These are phyloP conservation scores for Conchocele bisecta DNA, from an alignment of 2,888 invertebrate species.

Conservation along the genomic window DNA sequence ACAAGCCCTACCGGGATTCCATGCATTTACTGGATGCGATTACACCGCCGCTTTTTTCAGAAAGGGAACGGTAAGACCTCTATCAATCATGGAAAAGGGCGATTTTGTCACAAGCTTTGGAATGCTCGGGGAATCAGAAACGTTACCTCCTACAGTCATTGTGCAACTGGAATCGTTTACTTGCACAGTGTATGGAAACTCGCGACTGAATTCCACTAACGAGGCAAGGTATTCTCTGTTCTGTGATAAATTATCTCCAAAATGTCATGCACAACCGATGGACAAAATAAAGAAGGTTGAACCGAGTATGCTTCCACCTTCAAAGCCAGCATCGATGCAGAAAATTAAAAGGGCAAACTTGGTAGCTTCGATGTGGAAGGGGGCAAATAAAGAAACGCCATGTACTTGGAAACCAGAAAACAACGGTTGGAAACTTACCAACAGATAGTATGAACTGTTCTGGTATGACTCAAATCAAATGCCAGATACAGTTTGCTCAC, in stretches of 20 bases:
- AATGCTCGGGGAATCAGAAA: not conserved
- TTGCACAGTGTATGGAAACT: conserved; percentile 10
- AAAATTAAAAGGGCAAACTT: not conserved
- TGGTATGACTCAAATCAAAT: conserved; percentile 11
- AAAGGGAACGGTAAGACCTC: conserved; percentile 1
- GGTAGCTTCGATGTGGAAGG: conserved; percentile 7
- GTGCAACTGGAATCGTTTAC: conserved; percentile 2
- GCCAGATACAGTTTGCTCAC: conserved; percentile 5
- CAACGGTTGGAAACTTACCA: conserved; percentile 1
- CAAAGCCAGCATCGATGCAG: not conserved
- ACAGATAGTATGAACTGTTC: not conserved
- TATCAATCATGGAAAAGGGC: not conserved
- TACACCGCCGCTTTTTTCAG: conserved; percentile 10
- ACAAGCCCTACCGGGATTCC: conserved; percentile 4
- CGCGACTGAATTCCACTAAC: not conserved
- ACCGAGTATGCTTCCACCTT: conserved; percentile 11
- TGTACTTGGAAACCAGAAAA: not conserved
- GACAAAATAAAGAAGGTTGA: conserved; percentile 8
- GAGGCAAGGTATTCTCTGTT: conserved; percentile 7
- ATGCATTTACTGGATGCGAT: conserved; percentile 28
- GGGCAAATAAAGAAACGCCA: not conserved
- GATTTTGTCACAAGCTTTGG: not conserved
- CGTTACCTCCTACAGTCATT: not conserved
- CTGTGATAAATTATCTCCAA: conserved; percentile 1
- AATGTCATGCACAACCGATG: not conserved